Base-by-base conservation (phyloP, 2,888 invertebrate species). In the Coelinius sp. region DNA sequence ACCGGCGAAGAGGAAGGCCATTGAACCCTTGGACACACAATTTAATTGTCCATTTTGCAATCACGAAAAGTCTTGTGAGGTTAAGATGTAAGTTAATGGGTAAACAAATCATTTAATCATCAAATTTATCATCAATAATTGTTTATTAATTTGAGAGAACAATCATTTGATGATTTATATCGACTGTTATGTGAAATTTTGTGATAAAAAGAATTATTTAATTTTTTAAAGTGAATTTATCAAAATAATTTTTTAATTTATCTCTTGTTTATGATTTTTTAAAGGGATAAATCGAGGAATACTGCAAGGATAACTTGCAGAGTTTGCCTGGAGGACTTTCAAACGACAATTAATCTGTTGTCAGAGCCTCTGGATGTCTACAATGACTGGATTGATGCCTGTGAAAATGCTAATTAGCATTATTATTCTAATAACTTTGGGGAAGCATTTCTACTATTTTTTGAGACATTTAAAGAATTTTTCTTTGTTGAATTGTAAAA, bases 11-110 rank as follows among this genome's bases (percentile, higher is more conserved):
- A 91, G 94, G 77, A 98, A 97, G 89, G 93, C 94, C 0, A 97
- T 98, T 80, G 94, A 95, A 84, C 97, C 98, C 0, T 89, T 99
- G 68, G 98, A 99, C 86, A 94, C 94, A 71, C 96, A 97, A 86
- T 99, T 99, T 87, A 98, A 98, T 86, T 99, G 99, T 85, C 99
- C 99, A 10, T 99, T 99, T 89, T 99, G 99, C 88, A 99, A 99
- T 88, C 99, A 99, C 87, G 99, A 99, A 88, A 97, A 97, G 84
- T 97, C 98, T 0, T 99, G 99, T 88, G 99, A 99, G 90, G 99
- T 99, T 20, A 98, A 98, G 93, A 96, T 99, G 99, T 98, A 90
- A 90, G 93, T 90, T 78, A 2, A 20, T 2, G 71, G 41, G 70
- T 68, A 52, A 64, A 56, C 49, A 64, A 68, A 56, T 35, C 25